Conservation (phyloP, 23 tunicate genomes). For the Phallusia fumigata region DNA sequence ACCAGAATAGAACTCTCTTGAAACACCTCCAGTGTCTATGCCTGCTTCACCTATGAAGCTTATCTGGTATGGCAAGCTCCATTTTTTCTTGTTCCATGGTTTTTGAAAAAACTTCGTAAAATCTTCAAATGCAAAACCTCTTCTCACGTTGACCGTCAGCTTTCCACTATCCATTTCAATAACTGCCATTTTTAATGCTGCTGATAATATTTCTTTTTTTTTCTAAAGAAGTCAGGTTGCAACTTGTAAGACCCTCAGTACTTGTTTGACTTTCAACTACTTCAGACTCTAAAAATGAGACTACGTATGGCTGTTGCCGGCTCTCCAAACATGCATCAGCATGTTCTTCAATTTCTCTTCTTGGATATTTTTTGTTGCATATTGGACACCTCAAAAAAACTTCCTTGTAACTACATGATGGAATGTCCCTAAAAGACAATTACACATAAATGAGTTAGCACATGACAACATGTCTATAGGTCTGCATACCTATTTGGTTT, state of each 20-base stretch:
- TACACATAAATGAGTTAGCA: background rate
- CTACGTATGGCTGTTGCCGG: background rate
- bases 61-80: background rate
- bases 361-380: background rate
- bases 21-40: conserved; percentile 13
- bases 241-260: background rate
- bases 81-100: background rate
- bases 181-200: conserved; percentile 12
- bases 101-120: background rate
- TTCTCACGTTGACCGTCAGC: background rate
- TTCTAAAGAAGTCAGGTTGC: too few relatives aligned
- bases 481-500: background rate
- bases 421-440: background rate
- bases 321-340: conserved; percentile 12
- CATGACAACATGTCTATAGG: background rate
- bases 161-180: conserved; percentile 1
- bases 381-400: conserved; percentile 9
- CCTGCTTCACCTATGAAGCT: conserved; percentile 18
- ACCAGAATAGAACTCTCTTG: background rate
- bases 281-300: background rate
- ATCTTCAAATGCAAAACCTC: conserved; percentile 10
- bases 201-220: background rate
- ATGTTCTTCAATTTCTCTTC: conserved; percentile 1
- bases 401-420: background rate
- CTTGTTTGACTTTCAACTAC: background rate